Conservation (phyloP, 2,113 vertebrate genomes). For the Daboia siamensis region DNA sequence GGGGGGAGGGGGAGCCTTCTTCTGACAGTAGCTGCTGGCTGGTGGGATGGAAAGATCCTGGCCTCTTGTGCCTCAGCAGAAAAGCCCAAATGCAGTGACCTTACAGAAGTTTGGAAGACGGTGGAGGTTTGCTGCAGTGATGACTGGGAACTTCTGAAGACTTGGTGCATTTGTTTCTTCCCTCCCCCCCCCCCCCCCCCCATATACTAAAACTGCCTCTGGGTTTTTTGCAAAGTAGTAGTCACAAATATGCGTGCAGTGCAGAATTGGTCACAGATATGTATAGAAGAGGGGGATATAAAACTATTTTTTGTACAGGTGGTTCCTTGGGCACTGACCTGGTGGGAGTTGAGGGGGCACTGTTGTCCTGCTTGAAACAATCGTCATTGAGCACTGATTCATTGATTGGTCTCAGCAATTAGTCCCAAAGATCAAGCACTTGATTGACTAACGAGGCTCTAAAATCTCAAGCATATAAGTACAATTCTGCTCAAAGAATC, state of each 20-base stretch:
- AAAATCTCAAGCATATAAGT: not conserved
- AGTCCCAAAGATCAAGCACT: not conserved
- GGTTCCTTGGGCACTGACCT: not conserved
- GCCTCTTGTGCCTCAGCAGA: not conserved
- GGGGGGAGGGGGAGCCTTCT: not conserved
- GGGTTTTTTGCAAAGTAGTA: not conserved
- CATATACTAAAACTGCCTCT: not conserved
- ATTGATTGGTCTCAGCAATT: not conserved
- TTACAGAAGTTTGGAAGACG: not conserved
- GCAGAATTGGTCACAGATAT: not conserved
- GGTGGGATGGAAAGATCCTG: not conserved
- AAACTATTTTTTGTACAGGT: not conserved
- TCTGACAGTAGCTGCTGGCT: not conserved
- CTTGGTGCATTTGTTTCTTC: not conserved
- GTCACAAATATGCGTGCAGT: not conserved
- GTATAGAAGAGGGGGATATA: not conserved
- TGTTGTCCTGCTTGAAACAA: not conserved
- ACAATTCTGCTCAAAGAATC: not conserved
- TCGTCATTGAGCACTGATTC: not conserved
- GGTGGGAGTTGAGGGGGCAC: not conserved
- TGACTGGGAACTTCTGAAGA: not conserved
- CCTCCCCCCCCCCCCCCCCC: no score
- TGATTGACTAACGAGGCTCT: not conserved
- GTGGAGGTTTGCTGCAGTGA: not conserved
- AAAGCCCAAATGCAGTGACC: not conserved